These are phyloP conservation scores for Pandemis corylana DNA, from an alignment of 2,888 invertebrate species.

Conservation along the genomic window DNA sequence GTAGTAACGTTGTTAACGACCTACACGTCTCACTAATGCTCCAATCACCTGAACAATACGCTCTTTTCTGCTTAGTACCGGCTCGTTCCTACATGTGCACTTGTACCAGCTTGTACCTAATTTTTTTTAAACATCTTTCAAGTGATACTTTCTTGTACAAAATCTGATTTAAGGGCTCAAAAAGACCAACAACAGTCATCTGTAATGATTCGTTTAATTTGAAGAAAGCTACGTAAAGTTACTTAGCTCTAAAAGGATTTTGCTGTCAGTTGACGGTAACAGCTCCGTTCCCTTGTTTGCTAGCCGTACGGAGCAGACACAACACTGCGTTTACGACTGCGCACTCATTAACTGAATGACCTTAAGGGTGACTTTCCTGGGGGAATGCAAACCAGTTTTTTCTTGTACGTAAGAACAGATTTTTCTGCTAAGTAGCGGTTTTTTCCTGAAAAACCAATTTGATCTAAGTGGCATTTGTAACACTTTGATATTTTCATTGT, in stretches of 20 bases:
- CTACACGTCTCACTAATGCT: not conserved
- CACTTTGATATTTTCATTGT: too few relatives aligned
- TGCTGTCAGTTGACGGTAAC: constrained; percentile 13
- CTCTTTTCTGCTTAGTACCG: not conserved
- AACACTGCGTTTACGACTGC: constrained; percentile 19
- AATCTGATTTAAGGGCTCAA: not conserved
- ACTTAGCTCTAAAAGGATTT: constrained; percentile 13
- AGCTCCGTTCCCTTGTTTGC: constrained; percentile 25
- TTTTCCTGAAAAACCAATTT: too few relatives aligned
- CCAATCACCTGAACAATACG: not conserved
- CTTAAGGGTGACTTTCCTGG: not conserved
- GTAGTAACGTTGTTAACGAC: not conserved
- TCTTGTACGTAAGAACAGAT: not conserved
- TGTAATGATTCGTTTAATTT: constrained; percentile 1
- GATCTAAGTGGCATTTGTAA: too few relatives aligned
- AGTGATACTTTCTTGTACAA: too few relatives aligned
- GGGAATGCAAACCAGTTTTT: not conserved
- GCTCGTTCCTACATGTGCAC: too few relatives aligned
- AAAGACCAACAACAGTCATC: not conserved
- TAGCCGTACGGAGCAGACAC: constrained; percentile 20
- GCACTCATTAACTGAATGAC: constrained; percentile 29
- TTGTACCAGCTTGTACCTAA: too few relatives aligned
- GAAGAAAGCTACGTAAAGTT: constrained; percentile 5
- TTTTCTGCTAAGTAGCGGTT: not conserved
- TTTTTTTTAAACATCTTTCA: too few relatives aligned